Percentiles rank a stretch among this genome's conserved stretches.
Conservation (phyloP, 2,113 vertebrate genomes). For the Globicephala melas region DNA sequence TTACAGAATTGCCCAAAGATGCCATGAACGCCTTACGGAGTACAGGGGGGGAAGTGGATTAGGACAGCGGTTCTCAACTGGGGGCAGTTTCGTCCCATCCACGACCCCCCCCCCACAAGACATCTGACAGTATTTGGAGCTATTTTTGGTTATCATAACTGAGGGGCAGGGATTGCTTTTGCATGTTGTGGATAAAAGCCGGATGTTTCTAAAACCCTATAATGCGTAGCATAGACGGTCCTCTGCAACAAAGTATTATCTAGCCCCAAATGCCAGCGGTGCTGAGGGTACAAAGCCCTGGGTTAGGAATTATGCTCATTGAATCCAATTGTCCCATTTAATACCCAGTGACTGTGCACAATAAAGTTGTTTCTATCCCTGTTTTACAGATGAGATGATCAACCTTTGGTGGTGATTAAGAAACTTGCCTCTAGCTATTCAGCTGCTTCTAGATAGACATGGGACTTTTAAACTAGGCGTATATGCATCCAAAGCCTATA, state of each 20-base stretch:
- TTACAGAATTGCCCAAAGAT: background rate
- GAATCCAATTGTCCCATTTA: background rate
- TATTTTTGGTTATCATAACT: background rate
- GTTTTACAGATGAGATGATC: background rate
- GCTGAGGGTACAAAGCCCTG: background rate
- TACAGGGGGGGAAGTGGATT: too few relatives aligned
- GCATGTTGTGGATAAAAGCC: background rate
- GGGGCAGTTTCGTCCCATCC: background rate
- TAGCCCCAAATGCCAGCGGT: background rate
- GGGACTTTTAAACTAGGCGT: background rate
- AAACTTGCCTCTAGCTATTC: background rate
- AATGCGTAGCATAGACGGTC: background rate
- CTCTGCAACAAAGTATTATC: background rate
- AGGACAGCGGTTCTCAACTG: background rate
- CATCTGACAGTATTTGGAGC: background rate
- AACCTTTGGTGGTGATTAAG: background rate
- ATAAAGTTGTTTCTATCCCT: background rate
- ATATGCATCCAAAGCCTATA: background rate
- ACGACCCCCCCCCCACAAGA: accelerated
- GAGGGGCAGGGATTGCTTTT: background rate
- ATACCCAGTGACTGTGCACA: background rate
- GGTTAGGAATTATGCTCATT: background rate
- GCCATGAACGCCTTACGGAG: background rate
- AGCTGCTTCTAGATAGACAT: background rate
- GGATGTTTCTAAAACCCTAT: background rate